Conservation (phyloP, 2,113 vertebrate genomes). For the Cranoglanis bouderius region DNA sequence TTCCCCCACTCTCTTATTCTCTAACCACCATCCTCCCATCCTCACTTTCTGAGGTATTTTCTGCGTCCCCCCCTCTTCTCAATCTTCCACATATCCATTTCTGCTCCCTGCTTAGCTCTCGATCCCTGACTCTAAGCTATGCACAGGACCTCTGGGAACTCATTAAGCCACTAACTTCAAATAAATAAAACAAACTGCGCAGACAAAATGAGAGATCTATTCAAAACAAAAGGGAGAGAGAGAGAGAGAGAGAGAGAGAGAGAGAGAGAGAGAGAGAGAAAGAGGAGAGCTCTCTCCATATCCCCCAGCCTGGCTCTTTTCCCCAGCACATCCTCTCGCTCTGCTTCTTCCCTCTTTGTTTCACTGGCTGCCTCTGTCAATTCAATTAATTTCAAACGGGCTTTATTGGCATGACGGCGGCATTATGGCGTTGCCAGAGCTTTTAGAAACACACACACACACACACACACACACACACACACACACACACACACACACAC, state of each 20-base stretch:
- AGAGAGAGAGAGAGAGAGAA: constrained; percentile 49
- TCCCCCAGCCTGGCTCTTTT: constrained; percentile 62
- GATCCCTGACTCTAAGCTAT: constrained; percentile 57
- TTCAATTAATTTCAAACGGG: constrained; percentile 73
- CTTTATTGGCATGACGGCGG: constrained; percentile 70
- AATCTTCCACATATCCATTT: constrained; percentile 42
- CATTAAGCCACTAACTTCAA: constrained; percentile 78
- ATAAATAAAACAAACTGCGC: constrained; percentile 77
- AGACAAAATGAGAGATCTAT: constrained; percentile 71
- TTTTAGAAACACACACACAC: constrained; percentile 56
- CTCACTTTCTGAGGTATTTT: neutral
- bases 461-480: constrained; percentile 28
- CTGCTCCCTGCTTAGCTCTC: constrained; percentile 47
- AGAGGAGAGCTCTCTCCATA: constrained; percentile 58
- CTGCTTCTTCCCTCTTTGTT: constrained; percentile 60
- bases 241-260: constrained; percentile 53
- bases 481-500: constrained; percentile 36
- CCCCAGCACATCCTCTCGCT: constrained; percentile 38
- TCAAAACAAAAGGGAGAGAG: constrained; percentile 56
- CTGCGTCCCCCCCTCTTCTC: neutral
- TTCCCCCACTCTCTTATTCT: neutral
- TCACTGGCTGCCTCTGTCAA: constrained; percentile 66
- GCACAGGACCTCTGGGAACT: constrained; percentile 75
- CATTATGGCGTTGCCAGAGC: constrained; percentile 67
- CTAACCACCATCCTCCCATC: constrained; percentile 8